Evolutionary conservation across 2,888 invertebrate species (phyloP).

Genomic region (Apamea epomidion): DNA sequence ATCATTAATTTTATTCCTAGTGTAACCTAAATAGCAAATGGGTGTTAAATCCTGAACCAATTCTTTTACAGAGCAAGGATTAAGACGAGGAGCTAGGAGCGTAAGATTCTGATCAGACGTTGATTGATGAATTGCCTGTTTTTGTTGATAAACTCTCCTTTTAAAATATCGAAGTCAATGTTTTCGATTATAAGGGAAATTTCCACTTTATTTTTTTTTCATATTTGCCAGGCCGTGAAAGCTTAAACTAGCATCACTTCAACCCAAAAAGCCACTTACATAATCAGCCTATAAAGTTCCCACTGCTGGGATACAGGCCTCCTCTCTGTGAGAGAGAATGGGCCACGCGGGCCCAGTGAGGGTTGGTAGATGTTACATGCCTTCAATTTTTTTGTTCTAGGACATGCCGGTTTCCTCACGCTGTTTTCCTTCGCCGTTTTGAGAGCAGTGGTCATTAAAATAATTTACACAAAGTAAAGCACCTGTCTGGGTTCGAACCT

Average conservation of each 20-base stretch:
- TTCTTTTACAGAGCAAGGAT: slow-evolving; percentile 60
- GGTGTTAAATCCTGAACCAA: slow-evolving; percentile 47
- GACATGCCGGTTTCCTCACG: too few species aligned
- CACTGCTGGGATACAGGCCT: too few species aligned
- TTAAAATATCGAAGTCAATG: slow-evolving; percentile 45
- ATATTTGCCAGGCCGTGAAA: not conserved
- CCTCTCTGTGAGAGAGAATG: too few species aligned
- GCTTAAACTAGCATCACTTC: not conserved
- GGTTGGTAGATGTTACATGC: too few species aligned
- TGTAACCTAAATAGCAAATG: slow-evolving; percentile 32
- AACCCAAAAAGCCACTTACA: too few species aligned
- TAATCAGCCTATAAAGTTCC: too few species aligned
- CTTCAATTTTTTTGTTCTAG: too few species aligned
- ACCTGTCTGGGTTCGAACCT: too few species aligned
- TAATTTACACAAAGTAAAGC: too few species aligned
- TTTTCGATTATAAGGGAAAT: slow-evolving; percentile 36
- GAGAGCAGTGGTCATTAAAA: too few species aligned
- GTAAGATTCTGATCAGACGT: slow-evolving; percentile 65
- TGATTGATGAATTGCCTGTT: slow-evolving; percentile 65
- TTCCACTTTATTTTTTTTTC: not conserved
- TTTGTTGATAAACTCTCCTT: slow-evolving; percentile 61
- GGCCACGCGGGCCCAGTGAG: too few species aligned
- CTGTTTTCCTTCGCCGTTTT: too few species aligned
- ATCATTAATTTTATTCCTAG: slow-evolving; percentile 25
- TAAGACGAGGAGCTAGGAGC: slow-evolving; percentile 58